These are phyloP conservation scores for Wiebesia pumilae DNA, from an alignment of 1,140 invertebrate genomes.

Conservation along the genomic window DNA sequence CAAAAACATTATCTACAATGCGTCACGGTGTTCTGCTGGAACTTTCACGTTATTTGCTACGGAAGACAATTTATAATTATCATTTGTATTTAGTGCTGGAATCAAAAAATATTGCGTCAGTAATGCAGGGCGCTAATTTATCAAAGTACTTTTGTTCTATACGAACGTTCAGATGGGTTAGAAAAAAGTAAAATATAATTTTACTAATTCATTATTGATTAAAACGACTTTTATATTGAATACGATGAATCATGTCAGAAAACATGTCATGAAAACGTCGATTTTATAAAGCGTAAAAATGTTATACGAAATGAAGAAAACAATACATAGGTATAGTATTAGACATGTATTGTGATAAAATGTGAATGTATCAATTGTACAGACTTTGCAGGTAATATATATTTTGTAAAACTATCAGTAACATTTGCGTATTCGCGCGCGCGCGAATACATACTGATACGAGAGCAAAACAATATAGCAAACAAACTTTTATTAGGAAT, in stretches of 20 bases:
- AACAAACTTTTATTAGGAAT: conserved; percentile 49
- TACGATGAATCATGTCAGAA: neutral
- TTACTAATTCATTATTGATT: neutral
- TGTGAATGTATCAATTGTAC: conserved; percentile 43
- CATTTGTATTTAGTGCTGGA: too few species aligned
- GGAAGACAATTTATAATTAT: too few species aligned
- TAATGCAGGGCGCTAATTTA: too few species aligned
- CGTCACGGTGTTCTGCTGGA: too few species aligned
- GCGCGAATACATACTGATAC: conserved; percentile 25
- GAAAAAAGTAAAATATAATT: too few species aligned
- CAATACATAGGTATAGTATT: conserved; percentile 19
- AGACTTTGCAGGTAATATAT: conserved; percentile 34
- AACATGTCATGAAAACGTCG: conserved; percentile 37
- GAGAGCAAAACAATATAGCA: conserved; percentile 42
- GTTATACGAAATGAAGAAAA: neutral
- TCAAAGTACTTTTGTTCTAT: too few species aligned
- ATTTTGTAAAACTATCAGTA: conserved; percentile 31
- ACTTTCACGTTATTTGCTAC: too few species aligned
- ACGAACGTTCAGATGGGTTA: too few species aligned
- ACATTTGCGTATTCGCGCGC: conserved; percentile 9
- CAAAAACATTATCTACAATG: too few species aligned
- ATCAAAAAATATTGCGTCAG: too few species aligned
- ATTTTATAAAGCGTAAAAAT: conserved; percentile 19
- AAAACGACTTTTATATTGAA: conserved; percentile 43
- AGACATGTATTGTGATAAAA: conserved; percentile 40